Percentiles rank a stretch among this genome's conserved stretches.
Conservation (phyloP, 1,140 invertebrate species). For the Megalonaias nervosa region DNA sequence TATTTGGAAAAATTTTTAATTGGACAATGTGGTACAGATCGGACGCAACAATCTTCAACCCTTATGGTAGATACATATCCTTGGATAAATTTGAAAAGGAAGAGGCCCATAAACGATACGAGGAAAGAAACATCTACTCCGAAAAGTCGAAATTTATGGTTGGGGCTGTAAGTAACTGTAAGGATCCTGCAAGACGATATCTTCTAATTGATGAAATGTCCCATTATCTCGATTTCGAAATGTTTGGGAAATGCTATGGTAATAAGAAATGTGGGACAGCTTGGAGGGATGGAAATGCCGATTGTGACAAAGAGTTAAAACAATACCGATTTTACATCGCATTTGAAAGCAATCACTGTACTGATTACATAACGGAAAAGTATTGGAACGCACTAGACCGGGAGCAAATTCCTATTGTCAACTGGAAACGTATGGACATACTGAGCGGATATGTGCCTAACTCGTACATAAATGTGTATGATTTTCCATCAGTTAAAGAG, state of each 20-base stretch:
- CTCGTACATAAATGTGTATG: slow-evolving; percentile 81
- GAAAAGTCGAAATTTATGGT: too few species aligned
- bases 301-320: slow-evolving; percentile 42
- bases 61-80: too few species aligned
- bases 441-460: too few species aligned
- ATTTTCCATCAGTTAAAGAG: slow-evolving; percentile 88
- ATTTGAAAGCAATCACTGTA: slow-evolving; percentile 70
- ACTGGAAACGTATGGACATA: slow-evolving; percentile 58
- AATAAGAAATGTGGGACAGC: slow-evolving; percentile 48
- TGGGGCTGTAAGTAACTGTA: too few species aligned
- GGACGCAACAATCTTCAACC: too few species aligned
- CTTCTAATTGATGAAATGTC: slow-evolving; percentile 66
- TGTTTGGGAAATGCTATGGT: slow-evolving; percentile 75
- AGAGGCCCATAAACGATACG: too few species aligned
- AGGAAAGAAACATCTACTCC: too few species aligned
- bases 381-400: slow-evolving; percentile 60
- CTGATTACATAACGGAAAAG: slow-evolving; percentile 70
- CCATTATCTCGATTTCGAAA: slow-evolving; percentile 75
- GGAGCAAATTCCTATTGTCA: slow-evolving; percentile 59
- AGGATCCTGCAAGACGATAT: too few species aligned
- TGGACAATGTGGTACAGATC: too few species aligned
- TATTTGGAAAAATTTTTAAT: too few species aligned
- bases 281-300: slow-evolving; percentile 34
- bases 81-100: too few species aligned
- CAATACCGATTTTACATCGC: slow-evolving; percentile 90